Evolutionary conservation across 2,888 invertebrate species (phyloP), one percentile per base, ranked within the genome.

Genomic region (Hirtodrosophila cameraria): DNA sequence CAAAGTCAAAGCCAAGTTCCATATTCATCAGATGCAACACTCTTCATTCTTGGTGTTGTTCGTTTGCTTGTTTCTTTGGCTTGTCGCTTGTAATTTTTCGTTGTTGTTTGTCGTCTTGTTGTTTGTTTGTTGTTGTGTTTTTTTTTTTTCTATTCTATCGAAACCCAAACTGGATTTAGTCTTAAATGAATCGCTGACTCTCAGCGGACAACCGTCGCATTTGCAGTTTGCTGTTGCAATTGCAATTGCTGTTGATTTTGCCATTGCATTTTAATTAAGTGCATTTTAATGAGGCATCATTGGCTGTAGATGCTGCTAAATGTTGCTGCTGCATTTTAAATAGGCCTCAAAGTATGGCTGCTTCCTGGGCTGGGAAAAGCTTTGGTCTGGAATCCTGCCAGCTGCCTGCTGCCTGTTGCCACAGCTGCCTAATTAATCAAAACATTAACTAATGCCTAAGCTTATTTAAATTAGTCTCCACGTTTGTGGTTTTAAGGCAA

Each of bases 11-110:
- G 87, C 82, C 89, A 89, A 89, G 88, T 88, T 88, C 89, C 89
- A 89, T 89, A 89, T 89, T 88, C 87, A 89, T 88, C 89, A 87
- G 85, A 69, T 74, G 81, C 82, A 80, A 87, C 82, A 87, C 82
- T 86, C 80, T 84, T 86, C 86, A 74, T 86, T 84, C 86, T 80
- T 86, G 86, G 65, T 73, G 86, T 64, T 73, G 78, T 67, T 67
- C 43, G 54, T 49, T 76, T 66, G 69, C 67, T 75, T 71, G 66
- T 79, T n/a, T 71, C 80, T 60, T 48, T 85, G 80, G 57, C 80
- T 65, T 83, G 78, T 83, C 78, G 79, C 78, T 79, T 79, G 76
- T 79, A 80, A 86, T 82, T 85, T 79, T 79, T 83, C 84, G 83
- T 68, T 70, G 70, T 58, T 63, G 71, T 55, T 54, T 49, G 61